Evolutionary conservation across 2,797 vertebrate genomes (phyloP), one percentile per base, ranked within the genome.

Genomic region (Pyrrhura leucotis): DNA sequence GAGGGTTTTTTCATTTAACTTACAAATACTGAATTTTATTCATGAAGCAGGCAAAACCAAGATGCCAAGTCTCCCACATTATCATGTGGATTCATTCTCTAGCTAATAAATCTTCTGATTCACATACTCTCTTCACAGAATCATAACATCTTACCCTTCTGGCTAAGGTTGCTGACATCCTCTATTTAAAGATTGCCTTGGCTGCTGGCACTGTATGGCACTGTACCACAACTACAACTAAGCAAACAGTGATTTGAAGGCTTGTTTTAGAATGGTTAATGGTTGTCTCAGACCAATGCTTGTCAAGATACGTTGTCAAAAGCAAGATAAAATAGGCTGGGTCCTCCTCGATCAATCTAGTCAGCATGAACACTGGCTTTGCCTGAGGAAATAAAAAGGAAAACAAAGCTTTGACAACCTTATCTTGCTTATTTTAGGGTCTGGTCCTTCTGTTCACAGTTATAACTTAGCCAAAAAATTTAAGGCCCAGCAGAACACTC

Each of bases 71-170:
- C 88, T 95, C 95, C 90, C 85, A 47, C 95, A 22, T 78, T 92
- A 69, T 91, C 68, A 78, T 62, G 62, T 44, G 54, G 48, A 78
- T 67, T 53, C 35, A 68, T 82, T 71, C 68, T 88, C 76, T 90
- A 3, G 3, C 85, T 90, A 87, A 91, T 93, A 91, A 88, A 94
- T 88, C 76, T 91, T 95, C 65, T 88, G 90, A 93, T 90, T 95
- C 94, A 89, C 48, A 22, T 2, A 11, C 53, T 80, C 86, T 88
- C 78, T 93, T 68, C 72, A 26, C 29, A 89, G 71, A 65, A 62
- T 54, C 45, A 40, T 58, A 50, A 50, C 19, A 15, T 78, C 86
- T 74, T 76, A 40, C 48, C 14, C 33, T 63, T 31, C 90, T 88
- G 65, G 22, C 42, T 17, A 90, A 74, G 63, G 71, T 58, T 90